Percentiles rank a stretch among this genome's conserved stretches.
These are phyloP conservation scores for Arrhamphus sclerolepis DNA, from an alignment of 2,797 vertebrate genomes.

Conservation along the genomic window DNA sequence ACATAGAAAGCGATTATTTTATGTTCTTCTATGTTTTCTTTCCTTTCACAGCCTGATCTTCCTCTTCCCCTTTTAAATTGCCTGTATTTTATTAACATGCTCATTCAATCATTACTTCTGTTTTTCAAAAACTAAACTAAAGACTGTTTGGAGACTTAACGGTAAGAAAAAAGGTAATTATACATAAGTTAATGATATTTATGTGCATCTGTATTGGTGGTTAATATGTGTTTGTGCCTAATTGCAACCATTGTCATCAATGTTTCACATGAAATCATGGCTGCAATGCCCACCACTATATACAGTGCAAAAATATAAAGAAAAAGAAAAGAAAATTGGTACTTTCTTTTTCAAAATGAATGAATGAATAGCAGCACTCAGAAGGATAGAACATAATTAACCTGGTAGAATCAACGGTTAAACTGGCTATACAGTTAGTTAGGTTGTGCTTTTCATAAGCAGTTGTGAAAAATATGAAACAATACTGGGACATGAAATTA, in stretches of 20 bases:
- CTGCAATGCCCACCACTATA: background rate
- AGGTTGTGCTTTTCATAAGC: conserved; percentile 2
- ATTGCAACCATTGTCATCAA: background rate
- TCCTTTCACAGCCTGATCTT: too few relatives aligned
- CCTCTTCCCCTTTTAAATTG: too few relatives aligned
- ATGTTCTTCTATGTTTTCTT: too few relatives aligned
- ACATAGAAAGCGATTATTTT: too few relatives aligned
- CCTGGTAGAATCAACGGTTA: conserved; percentile 20
- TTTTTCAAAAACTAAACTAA: background rate
- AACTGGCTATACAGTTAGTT: conserved; percentile 12
- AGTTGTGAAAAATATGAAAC: conserved; percentile 49
- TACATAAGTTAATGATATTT: background rate
- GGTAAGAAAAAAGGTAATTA: background rate
- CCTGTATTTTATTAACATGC: too few relatives aligned
- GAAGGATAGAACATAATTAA: conserved; percentile 27
- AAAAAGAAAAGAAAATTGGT: conserved; percentile 17
- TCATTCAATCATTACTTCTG: background rate
- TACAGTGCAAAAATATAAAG: too few relatives aligned
- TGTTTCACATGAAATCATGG: background rate
- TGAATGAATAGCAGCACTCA: conserved; percentile 36
- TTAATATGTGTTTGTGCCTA: background rate
- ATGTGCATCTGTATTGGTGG: conserved; percentile 18
- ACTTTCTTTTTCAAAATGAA: conserved; percentile 23
- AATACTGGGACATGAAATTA: conserved; percentile 53
- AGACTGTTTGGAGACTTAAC: background rate